Evolutionary conservation across 1,140 invertebrate species (phyloP).

Genomic region (Zaprionus africanus): DNA sequence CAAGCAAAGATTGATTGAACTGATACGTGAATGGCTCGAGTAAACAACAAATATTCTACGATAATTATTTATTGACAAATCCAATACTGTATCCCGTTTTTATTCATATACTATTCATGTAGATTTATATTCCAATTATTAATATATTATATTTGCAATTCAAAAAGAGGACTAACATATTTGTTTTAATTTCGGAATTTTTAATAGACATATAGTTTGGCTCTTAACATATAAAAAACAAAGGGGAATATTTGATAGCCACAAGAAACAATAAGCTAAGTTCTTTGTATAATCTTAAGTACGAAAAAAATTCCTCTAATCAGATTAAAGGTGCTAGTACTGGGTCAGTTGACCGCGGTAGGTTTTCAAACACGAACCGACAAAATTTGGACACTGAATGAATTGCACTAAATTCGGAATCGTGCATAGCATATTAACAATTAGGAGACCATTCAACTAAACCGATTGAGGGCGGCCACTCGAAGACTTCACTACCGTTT

Average conservation of each 20-base stretch:
- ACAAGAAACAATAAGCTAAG: too few species aligned
- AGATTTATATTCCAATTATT: not conserved
- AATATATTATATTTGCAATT: not conserved
- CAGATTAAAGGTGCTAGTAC: too few species aligned
- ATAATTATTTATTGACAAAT: not conserved
- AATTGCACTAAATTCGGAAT: slow-evolving; percentile 68
- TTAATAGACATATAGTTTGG: too few species aligned
- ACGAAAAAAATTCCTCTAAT: too few species aligned
- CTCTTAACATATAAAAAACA: too few species aligned
- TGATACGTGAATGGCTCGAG: slow-evolving; percentile 67
- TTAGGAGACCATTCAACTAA: slow-evolving; percentile 12
- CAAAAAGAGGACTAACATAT: not conserved
- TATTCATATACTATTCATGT: not conserved
- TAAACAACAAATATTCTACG: not conserved
- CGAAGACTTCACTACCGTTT: slow-evolving; percentile 55
- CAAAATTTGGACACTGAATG: slow-evolving; percentile 51
- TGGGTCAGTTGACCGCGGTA: not conserved
- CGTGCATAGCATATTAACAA: slow-evolving; percentile 55
- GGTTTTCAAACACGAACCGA: not conserved
- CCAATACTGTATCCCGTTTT: not conserved
- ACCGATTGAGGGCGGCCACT: slow-evolving; percentile 37
- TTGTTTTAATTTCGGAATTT: not conserved
- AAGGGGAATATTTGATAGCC: too few species aligned
- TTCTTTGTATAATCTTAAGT: too few species aligned
- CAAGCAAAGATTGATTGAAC: slow-evolving; percentile 50